Evolutionary conservation across 2,797 vertebrate genomes (phyloP).

Genomic region (Tamandua tetradactyla): DNA sequence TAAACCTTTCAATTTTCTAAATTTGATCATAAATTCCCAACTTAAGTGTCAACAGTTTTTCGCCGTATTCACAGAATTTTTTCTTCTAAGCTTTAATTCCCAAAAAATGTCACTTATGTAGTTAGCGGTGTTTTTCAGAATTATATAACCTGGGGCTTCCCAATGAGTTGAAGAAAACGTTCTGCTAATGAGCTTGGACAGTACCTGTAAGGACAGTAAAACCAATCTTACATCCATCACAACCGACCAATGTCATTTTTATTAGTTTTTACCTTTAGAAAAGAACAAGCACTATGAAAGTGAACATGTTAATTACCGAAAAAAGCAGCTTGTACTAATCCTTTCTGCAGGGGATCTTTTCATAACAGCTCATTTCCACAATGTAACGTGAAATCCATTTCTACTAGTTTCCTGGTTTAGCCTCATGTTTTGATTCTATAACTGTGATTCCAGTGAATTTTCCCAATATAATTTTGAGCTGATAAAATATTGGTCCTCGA

Average conservation of each 20-base stretch:
- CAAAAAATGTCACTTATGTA: neutral
- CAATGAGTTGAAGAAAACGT: neutral
- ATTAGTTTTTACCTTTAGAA: neutral
- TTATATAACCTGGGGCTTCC: neutral
- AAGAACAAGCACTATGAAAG: neutral
- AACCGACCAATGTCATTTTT: neutral
- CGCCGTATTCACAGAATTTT: neutral
- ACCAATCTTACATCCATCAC: neutral
- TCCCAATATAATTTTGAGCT: neutral
- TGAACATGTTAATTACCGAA: neutral
- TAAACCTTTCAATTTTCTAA: neutral
- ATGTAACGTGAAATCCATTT: neutral
- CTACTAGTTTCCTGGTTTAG: neutral
- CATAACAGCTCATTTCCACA: neutral
- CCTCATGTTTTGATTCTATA: neutral
- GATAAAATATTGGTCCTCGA: neutral
- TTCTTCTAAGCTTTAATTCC: neutral
- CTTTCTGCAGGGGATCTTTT: neutral
- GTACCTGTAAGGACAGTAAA: neutral
- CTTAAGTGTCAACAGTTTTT: neutral
- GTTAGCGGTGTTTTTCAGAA: neutral
- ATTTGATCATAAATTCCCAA: neutral
- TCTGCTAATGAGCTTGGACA: neutral
- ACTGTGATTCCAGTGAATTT: neutral
- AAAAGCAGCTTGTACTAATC: neutral